phyloP scores from a whole-genome alignment of 1,140 invertebrate species.

The Achroia grisella region DNA sequence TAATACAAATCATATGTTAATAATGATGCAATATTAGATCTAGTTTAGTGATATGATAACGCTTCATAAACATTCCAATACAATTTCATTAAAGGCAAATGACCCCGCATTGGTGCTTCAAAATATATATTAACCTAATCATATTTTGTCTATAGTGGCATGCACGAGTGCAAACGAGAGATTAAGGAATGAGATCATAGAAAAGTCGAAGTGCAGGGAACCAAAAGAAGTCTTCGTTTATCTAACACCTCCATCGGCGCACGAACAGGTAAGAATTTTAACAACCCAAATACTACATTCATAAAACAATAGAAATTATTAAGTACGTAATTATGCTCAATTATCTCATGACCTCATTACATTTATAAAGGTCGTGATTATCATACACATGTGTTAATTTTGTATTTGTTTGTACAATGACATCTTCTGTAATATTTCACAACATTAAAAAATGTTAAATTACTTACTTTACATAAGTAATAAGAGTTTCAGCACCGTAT shows the following conservation, averaged over 20 bases:
- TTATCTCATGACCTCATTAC: constrained; percentile 16
- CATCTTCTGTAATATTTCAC: not conserved
- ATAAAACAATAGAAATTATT: not conserved
- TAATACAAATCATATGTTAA: too few species aligned
- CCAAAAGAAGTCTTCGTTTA: constrained; percentile 57
- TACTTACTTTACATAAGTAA: constrained; percentile 1
- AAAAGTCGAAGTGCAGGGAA: constrained; percentile 50
- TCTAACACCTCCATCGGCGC: constrained; percentile 33
- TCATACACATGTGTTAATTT: not conserved
- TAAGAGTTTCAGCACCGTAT: constrained; percentile 4
- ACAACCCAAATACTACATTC: not conserved
- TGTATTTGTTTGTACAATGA: constrained; percentile 2
- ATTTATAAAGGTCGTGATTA: constrained; percentile 1
- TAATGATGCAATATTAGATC: too few species aligned
- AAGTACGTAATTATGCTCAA: not conserved
- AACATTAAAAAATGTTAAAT: constrained; percentile 1
- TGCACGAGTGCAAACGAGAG: constrained; percentile 35
- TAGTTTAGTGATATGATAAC: too few species aligned
- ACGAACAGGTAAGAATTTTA: constrained; percentile 39
- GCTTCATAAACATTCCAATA: too few species aligned
- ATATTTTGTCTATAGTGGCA: constrained; percentile 37
- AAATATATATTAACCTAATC: too few species aligned
- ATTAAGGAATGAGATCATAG: constrained; percentile 38
- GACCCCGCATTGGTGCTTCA: too few species aligned
- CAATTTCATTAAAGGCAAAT: too few species aligned